phyloP scores from a whole-genome alignment of 1,140 invertebrate species.

The Coenobita brevimanus region DNA sequence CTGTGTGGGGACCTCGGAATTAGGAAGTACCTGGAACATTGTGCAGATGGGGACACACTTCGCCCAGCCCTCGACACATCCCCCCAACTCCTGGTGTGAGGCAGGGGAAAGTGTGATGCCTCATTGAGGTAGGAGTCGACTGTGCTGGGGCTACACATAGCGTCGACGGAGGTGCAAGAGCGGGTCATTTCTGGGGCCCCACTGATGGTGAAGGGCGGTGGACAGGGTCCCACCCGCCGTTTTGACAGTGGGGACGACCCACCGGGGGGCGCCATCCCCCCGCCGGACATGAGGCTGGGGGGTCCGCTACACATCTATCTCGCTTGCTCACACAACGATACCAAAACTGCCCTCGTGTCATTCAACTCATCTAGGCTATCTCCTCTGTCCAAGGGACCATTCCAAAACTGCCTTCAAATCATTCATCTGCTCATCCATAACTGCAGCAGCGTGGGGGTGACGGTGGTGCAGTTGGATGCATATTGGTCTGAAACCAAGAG shows the following conservation, averaged over 20 bases:
- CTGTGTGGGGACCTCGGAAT: constrained; percentile 41
- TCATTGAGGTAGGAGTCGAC: constrained; percentile 53
- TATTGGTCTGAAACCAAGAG: no score
- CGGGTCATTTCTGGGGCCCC: constrained; percentile 51
- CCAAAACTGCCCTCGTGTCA: no score
- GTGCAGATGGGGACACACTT: neutral
- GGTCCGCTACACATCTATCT: neutral
- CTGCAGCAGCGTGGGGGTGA: no score
- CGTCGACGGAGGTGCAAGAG: constrained; percentile 52
- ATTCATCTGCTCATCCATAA: no score
- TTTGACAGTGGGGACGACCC: constrained; percentile 48
- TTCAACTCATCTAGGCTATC: no score
- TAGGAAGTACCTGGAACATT: constrained; percentile 53
- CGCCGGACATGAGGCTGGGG: constrained; percentile 17
- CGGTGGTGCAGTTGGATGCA: no score
- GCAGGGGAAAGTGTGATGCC: constrained; percentile 28
- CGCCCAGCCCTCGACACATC: constrained; percentile 24
- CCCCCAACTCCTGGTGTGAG: constrained; percentile 53
- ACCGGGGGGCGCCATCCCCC: constrained; percentile 27
- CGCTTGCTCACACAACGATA: neutral
- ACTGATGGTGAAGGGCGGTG: constrained; percentile 52
- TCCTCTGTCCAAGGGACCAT: no score
- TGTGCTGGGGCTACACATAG: constrained; percentile 46
- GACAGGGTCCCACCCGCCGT: constrained; percentile 52
- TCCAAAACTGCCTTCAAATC: no score